These are phyloP conservation scores for Neoitamus cyanurus DNA, from an alignment of 2,888 invertebrate genomes.

Conservation along the genomic window DNA sequence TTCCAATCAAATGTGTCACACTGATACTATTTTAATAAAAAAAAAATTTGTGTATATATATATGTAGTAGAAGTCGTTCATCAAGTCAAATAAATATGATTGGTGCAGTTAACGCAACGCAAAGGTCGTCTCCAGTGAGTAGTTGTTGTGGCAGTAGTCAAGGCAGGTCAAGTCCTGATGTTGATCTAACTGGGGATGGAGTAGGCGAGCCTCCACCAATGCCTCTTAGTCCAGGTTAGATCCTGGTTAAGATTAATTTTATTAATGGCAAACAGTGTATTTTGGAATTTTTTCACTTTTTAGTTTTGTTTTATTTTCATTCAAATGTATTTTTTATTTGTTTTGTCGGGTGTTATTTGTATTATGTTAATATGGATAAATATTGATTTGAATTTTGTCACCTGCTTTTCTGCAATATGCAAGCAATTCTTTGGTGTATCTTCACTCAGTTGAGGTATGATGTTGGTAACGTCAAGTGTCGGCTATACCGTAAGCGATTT, in stretches of 20 bases:
- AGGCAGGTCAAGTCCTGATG: constrained; percentile 67
- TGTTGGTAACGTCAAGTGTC: neutral
- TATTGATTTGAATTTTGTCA: neutral
- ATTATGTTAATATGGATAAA: neutral
- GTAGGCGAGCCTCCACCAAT: constrained; percentile 64
- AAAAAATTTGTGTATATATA: neutral
- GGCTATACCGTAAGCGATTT: neutral
- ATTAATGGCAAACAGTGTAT: constrained; percentile 8
- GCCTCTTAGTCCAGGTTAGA: constrained; percentile 68
- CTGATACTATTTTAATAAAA: neutral
- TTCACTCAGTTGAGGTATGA: constrained; percentile 5
- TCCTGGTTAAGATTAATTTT: constrained; percentile 56
- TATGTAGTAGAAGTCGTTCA: constrained; percentile 64
- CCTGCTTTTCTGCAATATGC: neutral
- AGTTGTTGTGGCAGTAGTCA: constrained; percentile 68
- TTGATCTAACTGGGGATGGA: constrained; percentile 59
- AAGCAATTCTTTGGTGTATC: constrained; percentile 4
- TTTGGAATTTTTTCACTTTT: constrained; percentile 15
- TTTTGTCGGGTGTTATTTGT: constrained; percentile 13
- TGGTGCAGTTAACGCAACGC: constrained; percentile 66
- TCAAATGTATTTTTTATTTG: neutral
- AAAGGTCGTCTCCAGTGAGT: constrained; percentile 67
- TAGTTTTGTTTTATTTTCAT: neutral
- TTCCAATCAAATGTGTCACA: neutral
- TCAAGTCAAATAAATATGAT: constrained; percentile 67